A percentile compares a stretch with the other conserved stretches of the same genome.
Evolutionary conservation across 2,113 vertebrate genomes (phyloP).

Genomic region (Anhinga rufa): DNA sequence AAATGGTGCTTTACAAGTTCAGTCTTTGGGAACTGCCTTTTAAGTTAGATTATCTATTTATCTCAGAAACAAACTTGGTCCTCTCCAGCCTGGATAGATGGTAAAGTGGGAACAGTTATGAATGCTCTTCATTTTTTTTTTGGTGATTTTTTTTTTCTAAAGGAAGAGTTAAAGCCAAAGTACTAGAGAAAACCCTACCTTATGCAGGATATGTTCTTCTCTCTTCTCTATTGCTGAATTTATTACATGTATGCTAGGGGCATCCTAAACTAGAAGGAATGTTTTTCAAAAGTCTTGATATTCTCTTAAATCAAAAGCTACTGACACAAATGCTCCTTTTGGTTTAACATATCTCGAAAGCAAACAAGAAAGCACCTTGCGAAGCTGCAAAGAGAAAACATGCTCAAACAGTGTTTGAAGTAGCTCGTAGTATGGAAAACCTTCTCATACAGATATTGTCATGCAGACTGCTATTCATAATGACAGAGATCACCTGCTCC

Average conservation of each 20-base stretch:
- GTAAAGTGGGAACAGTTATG: neutral
- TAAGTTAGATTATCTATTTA: neutral
- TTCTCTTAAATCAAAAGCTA: neutral
- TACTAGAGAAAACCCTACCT: slow-evolving; percentile 17
- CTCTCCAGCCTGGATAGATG: neutral
- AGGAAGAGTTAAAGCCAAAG: neutral
- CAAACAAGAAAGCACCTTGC: slow-evolving; percentile 37
- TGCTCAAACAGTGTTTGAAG: neutral
- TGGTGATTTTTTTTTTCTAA: neutral
- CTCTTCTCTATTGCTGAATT: slow-evolving; percentile 29
- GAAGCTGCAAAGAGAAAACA: slow-evolving; percentile 18
- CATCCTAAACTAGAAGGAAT: slow-evolving; percentile 16
- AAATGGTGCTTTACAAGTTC: neutral
- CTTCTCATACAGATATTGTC: neutral
- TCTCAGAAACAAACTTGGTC: neutral
- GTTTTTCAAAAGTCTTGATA: neutral
- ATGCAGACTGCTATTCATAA: slow-evolving; percentile 39
- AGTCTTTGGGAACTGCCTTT: neutral
- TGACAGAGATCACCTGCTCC: slow-evolving; percentile 10
- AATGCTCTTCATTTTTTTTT: neutral
- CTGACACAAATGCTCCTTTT: neutral
- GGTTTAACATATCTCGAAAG: neutral
- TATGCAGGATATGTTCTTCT: neutral
- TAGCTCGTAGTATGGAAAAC: neutral
- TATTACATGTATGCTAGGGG: neutral